Conservation (phyloP, 2,888 invertebrate species). For the Spicauda simplicius region DNA sequence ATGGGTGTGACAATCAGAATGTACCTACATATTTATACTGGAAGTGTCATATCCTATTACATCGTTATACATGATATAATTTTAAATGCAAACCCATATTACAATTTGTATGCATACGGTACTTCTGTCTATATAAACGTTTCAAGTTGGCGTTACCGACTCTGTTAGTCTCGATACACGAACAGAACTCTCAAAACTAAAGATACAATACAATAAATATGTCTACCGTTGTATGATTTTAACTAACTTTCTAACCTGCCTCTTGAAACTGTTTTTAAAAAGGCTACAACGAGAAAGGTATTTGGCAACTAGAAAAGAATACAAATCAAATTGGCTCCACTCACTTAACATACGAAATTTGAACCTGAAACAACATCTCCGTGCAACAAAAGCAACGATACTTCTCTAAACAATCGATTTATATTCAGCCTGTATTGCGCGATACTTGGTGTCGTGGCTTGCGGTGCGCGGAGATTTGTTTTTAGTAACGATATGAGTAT, state of each 20-base stretch:
- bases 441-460: conserved; percentile 49
- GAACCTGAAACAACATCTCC: conserved; percentile 66
- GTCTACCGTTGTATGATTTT: conserved; percentile 68
- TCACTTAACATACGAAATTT: conserved; percentile 68
- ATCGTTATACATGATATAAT: conserved; percentile 60
- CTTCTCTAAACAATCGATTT: conserved; percentile 30
- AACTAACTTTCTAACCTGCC: conserved; percentile 68
- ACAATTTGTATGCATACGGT: conserved; percentile 35
- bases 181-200: conserved; percentile 58
- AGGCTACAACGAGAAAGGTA: conserved; percentile 72
- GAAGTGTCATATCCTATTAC: conserved; percentile 51
- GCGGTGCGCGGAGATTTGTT: conserved; percentile 61
- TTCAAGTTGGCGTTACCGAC: conserved; percentile 16
- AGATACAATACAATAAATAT: conserved; percentile 74
- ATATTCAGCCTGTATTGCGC: conserved; percentile 5
- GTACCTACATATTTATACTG: conserved; percentile 43
- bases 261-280: conserved; percentile 68
- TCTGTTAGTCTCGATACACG: conserved; percentile 33
- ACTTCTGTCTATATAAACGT: conserved; percentile 13
- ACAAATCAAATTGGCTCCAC: conserved; percentile 72
- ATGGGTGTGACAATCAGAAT: conserved; percentile 56
- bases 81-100: conserved; percentile 72
- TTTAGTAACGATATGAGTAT: conserved; percentile 72
- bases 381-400: conserved; percentile 64
- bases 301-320: conserved; percentile 82